Base-by-base conservation (phyloP, 2,797 vertebrate genomes). In the Tapera naevia region DNA sequence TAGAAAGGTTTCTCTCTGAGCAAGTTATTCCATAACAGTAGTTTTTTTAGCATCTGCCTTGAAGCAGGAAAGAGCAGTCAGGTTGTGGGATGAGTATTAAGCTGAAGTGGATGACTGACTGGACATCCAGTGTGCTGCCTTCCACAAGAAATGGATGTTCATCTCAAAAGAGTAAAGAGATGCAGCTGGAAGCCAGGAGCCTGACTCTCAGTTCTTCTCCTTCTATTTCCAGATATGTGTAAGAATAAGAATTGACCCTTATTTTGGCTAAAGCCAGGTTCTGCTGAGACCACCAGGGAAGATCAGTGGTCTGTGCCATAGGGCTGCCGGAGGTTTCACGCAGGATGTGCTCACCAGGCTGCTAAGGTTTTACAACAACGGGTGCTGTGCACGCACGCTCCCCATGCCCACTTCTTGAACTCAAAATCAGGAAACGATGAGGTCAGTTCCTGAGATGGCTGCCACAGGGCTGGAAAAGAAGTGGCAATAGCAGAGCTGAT, bases 401-500 rank as follows among this genome's bases (percentile, higher is more conserved):
- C 65, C 76, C 1, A 0, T 53, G 74, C 60, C 84, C 27, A 35
- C 13, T 32, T 43, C 46, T 32, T 37, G 13, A 93, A 65, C 60
- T 89, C 66, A 43, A 60, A 86, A 89, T 82, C 74, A 88, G 87
- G 85, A 84, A 88, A 69, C 0, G 1, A n/a, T 94, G 91, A 97
- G 94, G 88, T 96, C 95, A 97, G 83, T 93, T 94, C 94, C 95
- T 95, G 88, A 94, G 83, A 67, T 7, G 7, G 35, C 56, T 19
- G 83, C 54, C 70, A 72, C 0, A 0, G 46, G 70, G 71, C 60
- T 91, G 89, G 83, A 28, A 61, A 76, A 69, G 73, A 73, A 94
- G 62, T 16, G n/a, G 85, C 93, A 86, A 27, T 23, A 86, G 62
- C 61, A 6, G 48, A 88, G 80, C 62, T 85, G 94, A 76, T 85